Evolutionary conservation across 2,888 invertebrate species (phyloP).

Genomic region (Sipha maydis): DNA sequence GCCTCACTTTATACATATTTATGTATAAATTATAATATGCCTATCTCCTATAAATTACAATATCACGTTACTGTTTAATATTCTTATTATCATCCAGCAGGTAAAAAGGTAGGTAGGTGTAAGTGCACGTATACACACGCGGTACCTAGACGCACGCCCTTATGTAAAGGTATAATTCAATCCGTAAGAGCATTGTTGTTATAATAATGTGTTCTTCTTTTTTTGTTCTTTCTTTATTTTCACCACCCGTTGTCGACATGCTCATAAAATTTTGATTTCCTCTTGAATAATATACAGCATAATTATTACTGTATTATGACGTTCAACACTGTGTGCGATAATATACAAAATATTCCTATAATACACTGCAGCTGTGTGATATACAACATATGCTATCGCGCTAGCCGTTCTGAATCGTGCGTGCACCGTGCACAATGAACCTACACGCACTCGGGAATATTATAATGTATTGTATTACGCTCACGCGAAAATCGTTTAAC

Average conservation of each 20-base stretch:
- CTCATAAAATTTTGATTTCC: neutral
- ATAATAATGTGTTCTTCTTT: neutral
- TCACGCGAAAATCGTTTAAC: neutral
- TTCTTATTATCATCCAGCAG: neutral
- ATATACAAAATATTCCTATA: neutral
- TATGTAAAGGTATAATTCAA: neutral
- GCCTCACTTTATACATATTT: neutral
- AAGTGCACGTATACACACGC: neutral
- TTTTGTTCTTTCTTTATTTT: neutral
- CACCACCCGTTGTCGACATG: neutral
- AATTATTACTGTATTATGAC: neutral
- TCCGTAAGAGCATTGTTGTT: neutral
- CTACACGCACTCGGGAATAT: neutral
- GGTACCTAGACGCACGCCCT: neutral
- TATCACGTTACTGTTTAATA: neutral
- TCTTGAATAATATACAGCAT: neutral
- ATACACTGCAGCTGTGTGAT: neutral
- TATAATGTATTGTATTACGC: neutral
- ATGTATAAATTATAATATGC: neutral
- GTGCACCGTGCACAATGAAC: no score
- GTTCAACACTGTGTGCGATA: neutral
- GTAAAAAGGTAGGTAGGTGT: neutral
- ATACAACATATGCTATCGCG: neutral
- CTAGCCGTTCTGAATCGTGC: no score
- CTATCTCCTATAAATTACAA: neutral